Evolutionary conservation across 1,140 invertebrate genomes (phyloP), one percentile per base, ranked within the genome.

Genomic region (Triops longicaudatus): DNA sequence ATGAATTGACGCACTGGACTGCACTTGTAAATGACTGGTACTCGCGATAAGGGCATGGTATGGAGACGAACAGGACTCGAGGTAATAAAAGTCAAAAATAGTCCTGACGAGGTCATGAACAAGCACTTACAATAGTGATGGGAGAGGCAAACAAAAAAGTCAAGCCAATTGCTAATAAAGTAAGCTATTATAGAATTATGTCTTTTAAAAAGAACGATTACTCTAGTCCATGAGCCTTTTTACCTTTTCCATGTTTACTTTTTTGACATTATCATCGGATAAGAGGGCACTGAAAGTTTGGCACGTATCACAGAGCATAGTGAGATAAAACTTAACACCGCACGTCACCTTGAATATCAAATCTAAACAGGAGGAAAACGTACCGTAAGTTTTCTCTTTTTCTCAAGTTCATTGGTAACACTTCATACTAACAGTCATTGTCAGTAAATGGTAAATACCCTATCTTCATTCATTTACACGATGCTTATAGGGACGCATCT

Each of bases 251-350:
- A 22, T 14, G 22, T n/a, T 63, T 63, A 63, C 50, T 63, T 63
- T 63, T 63, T 63, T 63, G 50, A n/a, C 50, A 63, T n/a, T 22
- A 63, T 63, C 50, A 63, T 22, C 50, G 50, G n/a, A 17, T 63
- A 63, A 63, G 50, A 63, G 50, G 50, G 50, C 76, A 73, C 73
- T 73, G 43, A 73, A 63, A 76, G 42, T 77, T 77, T 77, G 76
- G 76, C 76, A 77, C 76, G 76, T 77, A 77, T 77, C 76, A 77
- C 76, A 77, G 76, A 73, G 28, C 26, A 73, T 43, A 63, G 50
- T 63, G 50, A 63, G 50, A 63, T 63, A 63, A 63, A 63, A 63
- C 50, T 63, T 63, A 63, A 63, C 50, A 63, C 50, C 50, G 22
- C 50, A 63, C 50, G 71, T 73, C 72, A 73, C 37, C 26, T 77